Evolutionary conservation across 2,888 invertebrate species (phyloP), one percentile per base, ranked within the genome.

Genomic region (Sinotaia quadrata): DNA sequence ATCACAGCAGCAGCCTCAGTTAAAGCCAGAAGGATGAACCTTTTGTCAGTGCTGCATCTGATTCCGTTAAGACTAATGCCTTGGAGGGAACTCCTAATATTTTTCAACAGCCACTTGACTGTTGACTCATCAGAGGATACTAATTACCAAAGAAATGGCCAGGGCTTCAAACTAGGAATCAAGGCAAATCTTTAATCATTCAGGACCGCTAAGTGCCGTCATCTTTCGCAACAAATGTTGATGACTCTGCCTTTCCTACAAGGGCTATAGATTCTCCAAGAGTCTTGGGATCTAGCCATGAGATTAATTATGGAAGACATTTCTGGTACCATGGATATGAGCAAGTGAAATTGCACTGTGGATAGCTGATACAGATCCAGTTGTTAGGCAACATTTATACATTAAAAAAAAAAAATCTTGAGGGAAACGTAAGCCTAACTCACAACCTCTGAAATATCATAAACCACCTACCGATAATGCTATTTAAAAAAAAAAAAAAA

Each of bases 11-110:
- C 71, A 77, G 29, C 77, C 78, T 12, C 67, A 75, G 18, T 3
- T 24, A 44, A 72, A 78, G 75, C 67, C 21, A 27, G 27, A 58
- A 24, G 10, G 34, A 60, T 47, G 54, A 31, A 59, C 54, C 27
- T 54, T 60, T 37, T 24, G 24, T 47, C 1, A 41, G 31, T 47
- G 36, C 49, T 7, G 34, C 69, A 0, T 54, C 29, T 12, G 92
- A 93, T 85, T 91, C 92, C 83, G 84, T 91, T 68, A 91, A 92
- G 4, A 92, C 92, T 36, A 96, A 94, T 88, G 92, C 93, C 81
- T 94, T 94, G 81, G 96, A 96, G 87, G 93, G 93, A 77, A 95
- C 95, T 0, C 96, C 96, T 0, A 92, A 94, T 24, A 94, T 86
- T 94, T 95, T 89, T 95, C 95, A 0, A 92, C 92, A 31, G 93